Base-by-base conservation (phyloP, 1,140 invertebrate species). In the Ceratosolen solmsi region DNA sequence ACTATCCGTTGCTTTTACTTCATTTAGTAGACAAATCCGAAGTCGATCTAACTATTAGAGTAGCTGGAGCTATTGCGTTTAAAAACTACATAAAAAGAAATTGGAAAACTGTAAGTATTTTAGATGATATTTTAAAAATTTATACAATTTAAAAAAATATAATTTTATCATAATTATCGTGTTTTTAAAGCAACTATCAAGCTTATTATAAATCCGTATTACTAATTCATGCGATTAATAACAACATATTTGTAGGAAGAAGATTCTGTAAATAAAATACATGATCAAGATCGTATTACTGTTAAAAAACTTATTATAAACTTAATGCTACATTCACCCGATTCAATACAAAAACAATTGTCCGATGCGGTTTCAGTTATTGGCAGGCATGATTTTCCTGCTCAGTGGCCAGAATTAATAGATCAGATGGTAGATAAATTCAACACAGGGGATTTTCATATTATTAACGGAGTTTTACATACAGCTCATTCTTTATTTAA, bases 11-110 rank as follows among this genome's bases (percentile, higher is more conserved):
- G 11, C 89, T 99, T 30, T 90, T 99, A 33, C 92, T 99, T 2
- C 94, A 96, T 86, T 92, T 99, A 13, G 94, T 99, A 76, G 95
- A 97, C 83, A 97, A 96, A 86, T 89, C 93, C 38, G 94, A 95
- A 84, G 92, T 96, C 36, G 95, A 97, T 84, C 91, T 95, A 82
- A 96, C 95, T 9, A 96, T 99, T 70, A 93, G 97, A 86, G 93
- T 98, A 60, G 96, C 97, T 54, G 97, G 96, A 68, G 95, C 98
- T 63, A 95, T 99, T 85, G 95, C 96, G 22, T 98, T 99, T 87
- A 99, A 99, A 90, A 99, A 99, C 91, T 98, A 96, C 90, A 94
- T 99, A 9, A 99, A 99, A 90, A 93, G 97, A 77, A 98, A 99
- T 92, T 99, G 98, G 98, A 94, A 94, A 92, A 93, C 96, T 86